A percentile compares a stretch with the other conserved stretches of the same genome.
These are phyloP conservation scores for Macrosiphum euphorbiae DNA, from an alignment of 2,888 invertebrate genomes.

Conservation along the genomic window DNA sequence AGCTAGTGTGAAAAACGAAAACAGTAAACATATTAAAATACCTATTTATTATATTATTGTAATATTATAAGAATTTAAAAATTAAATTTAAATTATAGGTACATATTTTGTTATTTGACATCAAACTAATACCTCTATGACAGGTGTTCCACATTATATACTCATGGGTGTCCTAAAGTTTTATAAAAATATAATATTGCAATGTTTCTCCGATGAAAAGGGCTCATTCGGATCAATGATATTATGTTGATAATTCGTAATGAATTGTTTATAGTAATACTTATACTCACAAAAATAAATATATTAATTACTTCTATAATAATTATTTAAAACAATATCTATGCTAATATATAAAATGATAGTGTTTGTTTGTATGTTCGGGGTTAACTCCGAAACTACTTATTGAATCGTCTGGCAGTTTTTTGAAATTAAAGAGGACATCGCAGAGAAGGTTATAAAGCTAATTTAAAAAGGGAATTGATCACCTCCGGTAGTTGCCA, in stretches of 20 bases:
- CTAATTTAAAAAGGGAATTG: too few relatives aligned
- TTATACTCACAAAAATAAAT: background rate
- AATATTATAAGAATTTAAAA: background rate
- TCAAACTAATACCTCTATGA: background rate
- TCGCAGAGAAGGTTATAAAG: too few relatives aligned
- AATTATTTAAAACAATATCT: background rate
- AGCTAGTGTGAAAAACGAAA: constrained; percentile 6
- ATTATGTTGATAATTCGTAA: background rate
- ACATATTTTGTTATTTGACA: background rate
- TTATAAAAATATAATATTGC: background rate
- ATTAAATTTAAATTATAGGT: background rate
- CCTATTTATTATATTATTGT: background rate
- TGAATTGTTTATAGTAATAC: background rate
- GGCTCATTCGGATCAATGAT: background rate
- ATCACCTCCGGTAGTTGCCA: too few relatives aligned
- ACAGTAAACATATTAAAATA: constrained; percentile 7
- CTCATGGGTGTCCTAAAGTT: background rate
- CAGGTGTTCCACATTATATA: background rate
- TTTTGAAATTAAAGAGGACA: too few relatives aligned
- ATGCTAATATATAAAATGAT: too few relatives aligned
- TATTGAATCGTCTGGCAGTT: too few relatives aligned
- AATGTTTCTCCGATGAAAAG: background rate
- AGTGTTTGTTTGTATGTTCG: too few relatives aligned
- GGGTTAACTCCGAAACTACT: too few relatives aligned
- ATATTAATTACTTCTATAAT: background rate